phyloP scores from a whole-genome alignment of 2,888 invertebrate genomes.

The Polydrusus cervinus region DNA sequence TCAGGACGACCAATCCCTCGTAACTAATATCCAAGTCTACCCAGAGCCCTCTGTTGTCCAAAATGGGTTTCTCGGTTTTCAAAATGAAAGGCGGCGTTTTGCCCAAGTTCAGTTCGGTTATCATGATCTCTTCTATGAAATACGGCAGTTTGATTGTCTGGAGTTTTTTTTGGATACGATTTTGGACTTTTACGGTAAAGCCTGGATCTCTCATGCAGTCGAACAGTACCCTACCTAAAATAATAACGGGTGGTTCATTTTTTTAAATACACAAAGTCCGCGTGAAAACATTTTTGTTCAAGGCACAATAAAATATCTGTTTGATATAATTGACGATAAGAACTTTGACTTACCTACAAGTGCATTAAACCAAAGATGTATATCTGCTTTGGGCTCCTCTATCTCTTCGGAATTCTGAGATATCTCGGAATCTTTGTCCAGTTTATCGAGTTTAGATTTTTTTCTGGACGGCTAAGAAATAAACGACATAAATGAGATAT shows the following conservation, averaged over 20 bases:
- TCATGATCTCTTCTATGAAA: slow-evolving; percentile 88
- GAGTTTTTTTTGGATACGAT: slow-evolving; percentile 89
- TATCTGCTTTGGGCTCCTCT: slow-evolving; percentile 59
- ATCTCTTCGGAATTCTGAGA: slow-evolving; percentile 49
- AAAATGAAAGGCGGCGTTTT: slow-evolving; percentile 79
- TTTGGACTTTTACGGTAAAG: slow-evolving; percentile 81
- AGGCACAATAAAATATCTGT: no score
- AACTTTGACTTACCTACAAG: slow-evolving; percentile 64
- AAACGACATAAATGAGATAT: no score
- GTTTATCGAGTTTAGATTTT: slow-evolving; percentile 49
- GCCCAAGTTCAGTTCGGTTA: slow-evolving; percentile 85
- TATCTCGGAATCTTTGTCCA: slow-evolving; percentile 43
- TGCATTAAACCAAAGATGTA: slow-evolving; percentile 85
- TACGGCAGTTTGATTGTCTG: slow-evolving; percentile 90
- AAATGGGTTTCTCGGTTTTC: slow-evolving; percentile 77
- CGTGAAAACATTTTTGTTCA: no score
- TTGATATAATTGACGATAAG: no score
- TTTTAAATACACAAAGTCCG: no score
- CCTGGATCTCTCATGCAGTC: slow-evolving; percentile 85
- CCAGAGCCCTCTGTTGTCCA: slow-evolving; percentile 92
- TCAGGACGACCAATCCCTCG: slow-evolving; percentile 85
- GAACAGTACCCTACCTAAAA: slow-evolving; percentile 83
- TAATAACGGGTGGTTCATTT: no score
- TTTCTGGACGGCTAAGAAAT: slow-evolving; percentile 50
- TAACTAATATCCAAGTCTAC: slow-evolving; percentile 88